Evolutionary conservation across 2,113 vertebrate genomes (phyloP).

Genomic region (Mesembrinibis cayennensis): DNA sequence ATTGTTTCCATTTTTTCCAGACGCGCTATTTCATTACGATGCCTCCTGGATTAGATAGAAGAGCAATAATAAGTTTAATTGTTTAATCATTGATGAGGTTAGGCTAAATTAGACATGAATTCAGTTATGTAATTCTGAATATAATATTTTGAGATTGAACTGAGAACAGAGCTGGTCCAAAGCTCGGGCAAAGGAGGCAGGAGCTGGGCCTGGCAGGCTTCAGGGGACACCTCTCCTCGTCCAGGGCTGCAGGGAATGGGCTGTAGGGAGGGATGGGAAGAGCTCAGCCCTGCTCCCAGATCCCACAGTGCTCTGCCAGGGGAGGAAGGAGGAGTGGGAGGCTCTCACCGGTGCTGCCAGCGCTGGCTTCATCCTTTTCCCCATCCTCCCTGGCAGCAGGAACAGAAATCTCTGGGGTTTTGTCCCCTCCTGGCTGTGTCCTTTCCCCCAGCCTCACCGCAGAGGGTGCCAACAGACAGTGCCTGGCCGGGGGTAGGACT

Average conservation of each 20-base stretch:
- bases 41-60: not conserved
- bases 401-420: not conserved
- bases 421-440: not conserved
- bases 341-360: not conserved
- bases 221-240: not conserved
- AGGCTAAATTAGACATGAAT: conserved; percentile 8
- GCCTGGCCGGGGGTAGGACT: not conserved
- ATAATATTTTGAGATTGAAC: not conserved
- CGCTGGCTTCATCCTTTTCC: not conserved
- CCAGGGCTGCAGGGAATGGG: not conserved
- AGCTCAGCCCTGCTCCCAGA: not conserved
- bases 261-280: not conserved
- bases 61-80: conserved; percentile 19
- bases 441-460: not conserved
- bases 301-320: not conserved
- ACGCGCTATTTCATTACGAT: not conserved
- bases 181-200: not conserved
- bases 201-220: not conserved
- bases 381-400: not conserved
- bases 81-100: conserved; percentile 42
- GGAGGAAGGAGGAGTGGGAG: not conserved
- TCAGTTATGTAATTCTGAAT: not conserved
- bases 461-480: not conserved
- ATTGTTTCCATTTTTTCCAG: not conserved
- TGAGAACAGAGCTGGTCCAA: not conserved